Evolutionary conservation across 2,888 invertebrate genomes (phyloP).

Genomic region (Amitus sp.): DNA sequence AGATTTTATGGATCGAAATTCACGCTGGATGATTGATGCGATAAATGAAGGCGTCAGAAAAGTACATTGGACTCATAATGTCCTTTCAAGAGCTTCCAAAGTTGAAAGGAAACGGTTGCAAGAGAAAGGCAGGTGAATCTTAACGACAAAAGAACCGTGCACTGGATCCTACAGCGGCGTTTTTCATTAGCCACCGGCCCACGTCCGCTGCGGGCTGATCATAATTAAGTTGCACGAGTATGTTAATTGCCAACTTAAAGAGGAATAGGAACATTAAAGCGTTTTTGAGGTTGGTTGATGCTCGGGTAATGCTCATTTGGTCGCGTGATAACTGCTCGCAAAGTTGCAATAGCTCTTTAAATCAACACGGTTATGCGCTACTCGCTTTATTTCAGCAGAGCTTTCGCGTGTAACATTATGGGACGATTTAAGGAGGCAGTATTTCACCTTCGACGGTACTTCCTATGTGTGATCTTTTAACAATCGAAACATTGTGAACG

Average conservation of each 20-base stretch:
- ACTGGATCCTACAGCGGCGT: conserved; percentile 25
- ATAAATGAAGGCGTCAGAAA: not conserved
- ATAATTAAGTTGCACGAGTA: conserved; percentile 55
- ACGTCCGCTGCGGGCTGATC: conserved; percentile 40
- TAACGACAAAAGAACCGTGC: conserved; percentile 28
- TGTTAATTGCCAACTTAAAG: conserved; percentile 60
- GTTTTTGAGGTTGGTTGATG: conserved; percentile 46
- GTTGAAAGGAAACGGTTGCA: conserved; percentile 8
- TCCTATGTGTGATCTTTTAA: conserved; percentile 4
- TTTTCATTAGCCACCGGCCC: conserved; percentile 41
- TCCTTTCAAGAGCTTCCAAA: not conserved
- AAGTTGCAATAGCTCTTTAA: conserved; percentile 48
- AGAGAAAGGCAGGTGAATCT: conserved; percentile 34
- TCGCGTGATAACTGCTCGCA: conserved; percentile 51
- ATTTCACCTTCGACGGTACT: conserved; percentile 12
- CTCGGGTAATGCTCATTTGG: conserved; percentile 50
- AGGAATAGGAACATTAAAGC: conserved; percentile 55
- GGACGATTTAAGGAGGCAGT: conserved; percentile 26
- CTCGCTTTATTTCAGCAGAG: conserved; percentile 30
- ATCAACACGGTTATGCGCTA: conserved; percentile 47
- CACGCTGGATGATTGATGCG: conserved; percentile 3
- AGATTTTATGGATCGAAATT: too few species aligned
- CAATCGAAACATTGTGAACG: not conserved
- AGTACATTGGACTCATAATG: not conserved
- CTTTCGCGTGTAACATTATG: conserved; percentile 29